Conservation (phyloP, 2,888 invertebrate genomes). For the Campoplex nolae region DNA sequence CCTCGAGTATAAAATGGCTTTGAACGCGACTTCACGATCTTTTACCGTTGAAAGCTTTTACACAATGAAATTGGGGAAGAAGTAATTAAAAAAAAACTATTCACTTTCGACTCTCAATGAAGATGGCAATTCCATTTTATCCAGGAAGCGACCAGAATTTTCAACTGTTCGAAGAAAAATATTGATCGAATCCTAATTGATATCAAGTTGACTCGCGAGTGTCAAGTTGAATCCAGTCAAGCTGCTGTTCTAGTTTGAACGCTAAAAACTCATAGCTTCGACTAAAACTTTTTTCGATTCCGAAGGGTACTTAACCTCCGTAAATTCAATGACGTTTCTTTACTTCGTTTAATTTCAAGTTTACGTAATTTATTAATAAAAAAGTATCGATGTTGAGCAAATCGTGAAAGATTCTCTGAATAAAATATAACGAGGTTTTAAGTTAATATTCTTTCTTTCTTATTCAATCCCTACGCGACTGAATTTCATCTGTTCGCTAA, state of each 20-base stretch:
- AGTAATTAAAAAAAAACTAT: background rate
- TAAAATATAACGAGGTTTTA: background rate
- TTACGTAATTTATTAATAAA: background rate
- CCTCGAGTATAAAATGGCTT: slow-evolving; percentile 10
- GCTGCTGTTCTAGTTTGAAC: background rate
- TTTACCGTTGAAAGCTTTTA: background rate
- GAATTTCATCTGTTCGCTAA: background rate
- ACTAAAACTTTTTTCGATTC: background rate
- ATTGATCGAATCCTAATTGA: slow-evolving; percentile 1
- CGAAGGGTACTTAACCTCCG: background rate
- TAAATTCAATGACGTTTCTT: background rate
- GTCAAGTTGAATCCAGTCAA: background rate
- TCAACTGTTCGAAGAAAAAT: background rate
- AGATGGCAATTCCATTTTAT: background rate
- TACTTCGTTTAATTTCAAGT: background rate
- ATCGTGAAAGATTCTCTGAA: background rate
- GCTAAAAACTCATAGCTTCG: background rate
- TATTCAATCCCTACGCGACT: background rate
- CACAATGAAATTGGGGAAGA: background rate
- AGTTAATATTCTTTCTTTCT: background rate
- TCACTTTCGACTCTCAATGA: slow-evolving; percentile 15
- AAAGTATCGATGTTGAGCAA: background rate
- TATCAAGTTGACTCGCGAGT: background rate
- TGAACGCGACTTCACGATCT: slow-evolving; percentile 11
- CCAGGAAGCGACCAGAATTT: background rate